Evolutionary conservation across 2,113 vertebrate species (phyloP).

Genomic region (Notarius lentiginosus): DNA sequence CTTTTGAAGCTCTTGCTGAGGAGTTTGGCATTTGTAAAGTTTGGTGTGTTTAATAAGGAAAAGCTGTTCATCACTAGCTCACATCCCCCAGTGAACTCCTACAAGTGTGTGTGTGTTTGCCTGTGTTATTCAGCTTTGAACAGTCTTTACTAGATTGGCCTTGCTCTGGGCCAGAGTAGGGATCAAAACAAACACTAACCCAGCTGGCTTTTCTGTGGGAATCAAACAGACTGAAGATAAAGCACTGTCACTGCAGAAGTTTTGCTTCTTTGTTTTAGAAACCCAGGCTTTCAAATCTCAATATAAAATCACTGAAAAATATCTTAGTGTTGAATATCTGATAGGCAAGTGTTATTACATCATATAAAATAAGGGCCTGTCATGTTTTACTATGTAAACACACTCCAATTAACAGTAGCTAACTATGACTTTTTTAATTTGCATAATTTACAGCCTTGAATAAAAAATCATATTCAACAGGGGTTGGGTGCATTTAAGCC

Average conservation of each 20-base stretch:
- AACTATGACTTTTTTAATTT: neutral
- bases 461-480: neutral
- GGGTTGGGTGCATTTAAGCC: neutral
- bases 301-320: neutral
- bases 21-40: conserved; percentile 53
- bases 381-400: neutral
- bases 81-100: conserved; percentile 43
- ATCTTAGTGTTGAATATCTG: neutral
- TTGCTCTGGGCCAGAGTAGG: conserved; percentile 32
- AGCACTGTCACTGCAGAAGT: neutral
- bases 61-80: conserved; percentile 50
- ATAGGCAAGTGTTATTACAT: neutral
- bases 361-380: neutral
- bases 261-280: neutral
- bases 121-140: conserved; percentile 44
- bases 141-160: conserved; percentile 43
- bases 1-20: conserved; percentile 45
- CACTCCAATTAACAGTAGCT: neutral
- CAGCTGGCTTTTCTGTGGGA: conserved; percentile 40
- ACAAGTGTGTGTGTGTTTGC: conserved; percentile 29
- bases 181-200: conserved; percentile 27
- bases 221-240: conserved; percentile 30
- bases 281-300: neutral
- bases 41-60: conserved; percentile 56
- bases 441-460: neutral